phyloP scores from a whole-genome alignment of 2,113 vertebrate genomes.

The Gymnobelideus leadbeateri region DNA sequence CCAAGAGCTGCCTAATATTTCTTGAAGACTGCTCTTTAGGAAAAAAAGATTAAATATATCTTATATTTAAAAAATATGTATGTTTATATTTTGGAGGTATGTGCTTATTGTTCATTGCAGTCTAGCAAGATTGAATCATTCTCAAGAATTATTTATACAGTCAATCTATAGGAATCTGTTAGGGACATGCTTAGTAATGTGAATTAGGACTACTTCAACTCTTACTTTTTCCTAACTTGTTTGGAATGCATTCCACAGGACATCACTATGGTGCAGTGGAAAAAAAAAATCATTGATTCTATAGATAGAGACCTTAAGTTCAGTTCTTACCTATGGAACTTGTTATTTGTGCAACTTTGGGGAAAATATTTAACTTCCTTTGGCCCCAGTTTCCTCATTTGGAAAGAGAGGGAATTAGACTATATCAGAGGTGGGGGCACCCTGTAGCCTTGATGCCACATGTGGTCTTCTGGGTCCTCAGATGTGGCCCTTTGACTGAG shows the following conservation, averaged over 20 bases:
- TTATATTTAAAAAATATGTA: not conserved
- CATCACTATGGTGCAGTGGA: not conserved
- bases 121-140: not conserved
- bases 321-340: not conserved
- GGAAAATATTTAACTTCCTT: not conserved
- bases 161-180: not conserved
- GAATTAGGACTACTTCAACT: not conserved
- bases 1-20: not conserved
- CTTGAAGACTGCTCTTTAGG: not conserved
- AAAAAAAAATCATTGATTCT: not conserved
- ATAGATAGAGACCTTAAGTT: not conserved
- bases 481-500: too few species aligned
- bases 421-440: too few species aligned
- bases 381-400: not conserved
- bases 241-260: not conserved
- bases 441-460: too few species aligned
- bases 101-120: not conserved
- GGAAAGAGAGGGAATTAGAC: not conserved
- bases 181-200: not conserved
- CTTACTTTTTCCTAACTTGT: not conserved
- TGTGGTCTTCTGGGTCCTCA: too few species aligned
- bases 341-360: not conserved
- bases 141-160: conserved; percentile 11
- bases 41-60: too few species aligned
- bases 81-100: not conserved